phyloP scores from a whole-genome alignment of 2,113 vertebrate genomes.

The Suricata suricatta region DNA sequence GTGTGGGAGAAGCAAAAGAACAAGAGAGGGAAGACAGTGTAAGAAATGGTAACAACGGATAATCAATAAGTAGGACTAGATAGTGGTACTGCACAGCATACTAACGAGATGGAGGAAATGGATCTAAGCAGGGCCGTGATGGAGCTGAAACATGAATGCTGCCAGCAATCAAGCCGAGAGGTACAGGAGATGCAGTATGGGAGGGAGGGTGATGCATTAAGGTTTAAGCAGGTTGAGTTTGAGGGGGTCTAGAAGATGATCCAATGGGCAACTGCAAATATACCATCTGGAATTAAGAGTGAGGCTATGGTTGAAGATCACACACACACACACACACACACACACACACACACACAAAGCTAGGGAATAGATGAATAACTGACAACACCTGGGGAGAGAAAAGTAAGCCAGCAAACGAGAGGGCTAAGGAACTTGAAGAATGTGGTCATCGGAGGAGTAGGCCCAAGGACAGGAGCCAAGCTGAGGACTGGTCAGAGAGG shows the following conservation, averaged over 20 bases:
- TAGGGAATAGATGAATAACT: neutral
- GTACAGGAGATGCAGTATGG: neutral
- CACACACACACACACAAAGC: neutral
- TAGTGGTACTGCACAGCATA: neutral
- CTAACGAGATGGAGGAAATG: neutral
- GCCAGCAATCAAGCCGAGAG: neutral
- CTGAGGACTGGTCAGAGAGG: neutral
- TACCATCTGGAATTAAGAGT: neutral
- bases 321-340: neutral
- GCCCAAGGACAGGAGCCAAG: neutral
- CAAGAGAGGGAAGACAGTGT: neutral
- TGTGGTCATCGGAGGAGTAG: neutral
- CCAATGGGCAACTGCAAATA: neutral
- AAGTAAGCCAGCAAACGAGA: neutral
- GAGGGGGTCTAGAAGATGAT: neutral
- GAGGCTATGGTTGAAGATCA: neutral
- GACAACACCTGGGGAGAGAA: neutral
- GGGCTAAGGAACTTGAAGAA: neutral
- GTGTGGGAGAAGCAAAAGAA: neutral
- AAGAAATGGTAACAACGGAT: neutral
- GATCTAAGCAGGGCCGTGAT: neutral
- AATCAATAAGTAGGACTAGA: neutral
- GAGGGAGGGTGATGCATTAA: fast-evolving
- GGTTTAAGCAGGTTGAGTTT: neutral
- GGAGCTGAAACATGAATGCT: neutral